phyloP scores from a whole-genome alignment of 2,113 vertebrate species.

The Agelaius phoeniceus region DNA sequence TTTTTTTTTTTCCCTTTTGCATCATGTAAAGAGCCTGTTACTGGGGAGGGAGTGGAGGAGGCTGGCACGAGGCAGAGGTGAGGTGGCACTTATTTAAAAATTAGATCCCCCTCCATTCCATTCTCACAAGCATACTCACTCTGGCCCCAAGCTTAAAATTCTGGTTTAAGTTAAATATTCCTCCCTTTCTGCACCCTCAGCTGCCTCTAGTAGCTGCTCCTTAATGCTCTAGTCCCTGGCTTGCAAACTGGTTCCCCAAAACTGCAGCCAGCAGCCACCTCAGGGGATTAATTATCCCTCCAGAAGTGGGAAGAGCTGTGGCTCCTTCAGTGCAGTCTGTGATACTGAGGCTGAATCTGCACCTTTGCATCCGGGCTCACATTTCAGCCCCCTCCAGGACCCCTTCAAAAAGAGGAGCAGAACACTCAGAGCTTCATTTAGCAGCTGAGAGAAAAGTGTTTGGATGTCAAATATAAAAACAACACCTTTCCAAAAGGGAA shows the following conservation, averaged over 20 bases:
- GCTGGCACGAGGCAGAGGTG: background rate
- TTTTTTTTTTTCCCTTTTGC: background rate
- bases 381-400: background rate
- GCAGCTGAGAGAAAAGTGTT: background rate
- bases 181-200: background rate
- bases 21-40: background rate
- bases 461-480: background rate
- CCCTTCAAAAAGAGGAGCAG: background rate
- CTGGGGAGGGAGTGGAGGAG: background rate
- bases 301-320: background rate
- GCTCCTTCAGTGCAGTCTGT: rapidly evolving
- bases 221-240: background rate
- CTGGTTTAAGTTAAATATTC: background rate
- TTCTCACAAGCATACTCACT: background rate
- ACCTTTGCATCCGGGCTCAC: background rate
- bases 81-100: background rate
- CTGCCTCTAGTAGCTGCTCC: background rate
- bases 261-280: background rate
- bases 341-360: background rate
- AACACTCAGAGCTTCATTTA: background rate
- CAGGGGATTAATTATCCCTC: background rate
- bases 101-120: background rate
- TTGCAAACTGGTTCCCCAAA: background rate
- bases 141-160: background rate
- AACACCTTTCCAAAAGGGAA: background rate